Conservation (phyloP, 2,797 vertebrate genomes). For the Myiotriccus ornatus region DNA sequence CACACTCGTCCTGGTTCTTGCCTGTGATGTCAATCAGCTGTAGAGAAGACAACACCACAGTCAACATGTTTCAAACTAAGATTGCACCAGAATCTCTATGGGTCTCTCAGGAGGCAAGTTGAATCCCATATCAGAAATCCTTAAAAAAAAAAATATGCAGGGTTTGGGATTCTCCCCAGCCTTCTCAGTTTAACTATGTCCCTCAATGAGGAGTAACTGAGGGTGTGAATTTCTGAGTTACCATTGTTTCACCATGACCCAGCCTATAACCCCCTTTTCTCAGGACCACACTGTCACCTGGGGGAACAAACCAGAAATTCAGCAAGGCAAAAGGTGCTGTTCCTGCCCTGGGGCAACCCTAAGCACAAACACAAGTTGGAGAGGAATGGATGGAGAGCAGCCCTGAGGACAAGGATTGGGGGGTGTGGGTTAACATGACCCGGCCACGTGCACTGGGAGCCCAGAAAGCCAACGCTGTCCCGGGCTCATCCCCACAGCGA, state of each 20-base stretch:
- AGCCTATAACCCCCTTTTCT: not conserved
- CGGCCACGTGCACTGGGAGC: rapidly evolving
- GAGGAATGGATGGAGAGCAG: not conserved
- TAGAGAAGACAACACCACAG: not conserved
- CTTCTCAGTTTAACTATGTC: not conserved
- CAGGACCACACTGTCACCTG: not conserved
- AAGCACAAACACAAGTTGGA: not conserved
- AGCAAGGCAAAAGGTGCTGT: not conserved
- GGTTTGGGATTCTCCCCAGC: not conserved
- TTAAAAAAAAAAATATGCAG: not conserved
- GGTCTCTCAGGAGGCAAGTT: not conserved
- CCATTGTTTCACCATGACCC: not conserved
- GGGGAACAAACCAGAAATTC: not conserved
- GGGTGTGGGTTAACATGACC: not conserved
- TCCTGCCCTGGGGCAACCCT: not conserved
- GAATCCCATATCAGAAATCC: not conserved
- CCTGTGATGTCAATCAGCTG: constrained; percentile 99
- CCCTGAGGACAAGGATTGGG: not conserved
- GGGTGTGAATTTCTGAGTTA: not conserved
- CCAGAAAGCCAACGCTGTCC: not conserved
- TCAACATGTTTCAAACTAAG: not conserved
- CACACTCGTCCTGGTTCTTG: constrained; percentile 99
- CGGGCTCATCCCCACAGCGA: not conserved
- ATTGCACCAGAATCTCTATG: rapidly evolving
- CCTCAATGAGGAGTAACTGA: rapidly evolving